Conservation (phyloP, 2,888 invertebrate species). For the Andrena marginata region DNA sequence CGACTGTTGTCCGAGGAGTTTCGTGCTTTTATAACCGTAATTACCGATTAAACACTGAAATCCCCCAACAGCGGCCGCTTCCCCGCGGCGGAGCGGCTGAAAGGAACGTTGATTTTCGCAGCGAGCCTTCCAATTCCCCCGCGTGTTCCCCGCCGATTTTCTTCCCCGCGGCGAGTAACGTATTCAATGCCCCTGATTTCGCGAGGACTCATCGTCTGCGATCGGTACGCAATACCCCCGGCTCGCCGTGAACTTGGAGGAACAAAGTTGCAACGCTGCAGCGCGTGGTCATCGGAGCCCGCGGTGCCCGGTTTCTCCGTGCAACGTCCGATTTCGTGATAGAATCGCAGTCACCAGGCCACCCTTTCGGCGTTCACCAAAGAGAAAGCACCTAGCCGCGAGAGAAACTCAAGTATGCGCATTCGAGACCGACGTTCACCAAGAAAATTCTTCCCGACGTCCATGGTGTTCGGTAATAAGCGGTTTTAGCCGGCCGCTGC, state of each 20-base stretch:
- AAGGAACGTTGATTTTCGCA: slow-evolving; percentile 18
- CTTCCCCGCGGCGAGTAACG: too few species aligned
- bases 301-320: slow-evolving; percentile 17
- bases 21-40: slow-evolving; percentile 13
- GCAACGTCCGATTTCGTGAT: slow-evolving; percentile 23
- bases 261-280: neutral
- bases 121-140: neutral
- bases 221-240: too few species aligned
- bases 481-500: neutral
- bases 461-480: slow-evolving; percentile 31
- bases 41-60: slow-evolving; percentile 37
- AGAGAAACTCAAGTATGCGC: slow-evolving; percentile 38
- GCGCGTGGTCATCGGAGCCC: neutral
- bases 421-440: slow-evolving; percentile 11
- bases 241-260: too few species aligned
- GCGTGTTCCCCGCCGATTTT: too few species aligned
- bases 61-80: neutral
- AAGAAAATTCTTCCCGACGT: slow-evolving; percentile 27
- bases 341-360: slow-evolving; percentile 39
- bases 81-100: neutral
- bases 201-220: too few species aligned
- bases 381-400: slow-evolving; percentile 39
- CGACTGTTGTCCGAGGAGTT: slow-evolving; percentile 22
- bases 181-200: too few species aligned
- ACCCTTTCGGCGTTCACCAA: slow-evolving; percentile 55